Evolutionary conservation across 2,113 vertebrate genomes (phyloP).

Genomic region (Tiliqua scincoides): DNA sequence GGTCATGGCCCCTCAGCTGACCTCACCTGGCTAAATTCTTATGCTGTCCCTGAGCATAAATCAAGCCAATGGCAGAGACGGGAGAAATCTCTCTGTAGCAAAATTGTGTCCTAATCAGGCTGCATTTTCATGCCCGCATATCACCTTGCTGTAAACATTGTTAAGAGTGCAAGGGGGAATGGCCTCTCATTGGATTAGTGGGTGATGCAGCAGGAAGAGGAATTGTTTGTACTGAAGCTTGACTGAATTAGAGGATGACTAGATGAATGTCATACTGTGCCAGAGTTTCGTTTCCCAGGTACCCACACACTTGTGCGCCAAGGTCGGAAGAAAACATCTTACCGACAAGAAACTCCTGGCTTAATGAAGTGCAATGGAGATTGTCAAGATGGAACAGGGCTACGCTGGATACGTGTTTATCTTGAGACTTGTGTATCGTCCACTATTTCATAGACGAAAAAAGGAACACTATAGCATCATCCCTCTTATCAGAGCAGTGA

Average conservation of each 20-base stretch:
- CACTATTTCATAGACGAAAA: not conserved
- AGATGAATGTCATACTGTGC: accelerated
- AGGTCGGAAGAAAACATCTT: accelerated
- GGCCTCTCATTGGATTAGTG: not conserved
- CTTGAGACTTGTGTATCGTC: not conserved
- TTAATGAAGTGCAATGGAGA: not conserved
- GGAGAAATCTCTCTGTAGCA: not conserved
- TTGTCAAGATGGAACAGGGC: too few species aligned
- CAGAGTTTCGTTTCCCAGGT: not conserved
- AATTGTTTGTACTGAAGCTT: constrained; percentile 16
- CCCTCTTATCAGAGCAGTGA: too few species aligned
- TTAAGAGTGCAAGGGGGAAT: constrained; percentile 31
- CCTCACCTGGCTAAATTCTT: too few species aligned
- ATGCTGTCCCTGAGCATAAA: not conserved
- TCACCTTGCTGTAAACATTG: constrained; percentile 56
- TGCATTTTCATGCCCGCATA: constrained; percentile 53
- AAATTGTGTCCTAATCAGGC: constrained; percentile 47
- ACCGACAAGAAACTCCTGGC: not conserved
- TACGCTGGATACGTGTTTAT: not conserved
- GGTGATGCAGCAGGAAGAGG: constrained; percentile 24
- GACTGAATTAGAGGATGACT: constrained; percentile 27
- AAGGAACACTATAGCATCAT: not conserved
- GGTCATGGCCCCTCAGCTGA: too few species aligned
- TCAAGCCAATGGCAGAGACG: constrained; percentile 5
- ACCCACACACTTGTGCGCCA: not conserved